Evolutionary conservation across 2,113 vertebrate species (phyloP), one percentile per base, ranked within the genome.

Genomic region (Diphyllodes magnificus): DNA sequence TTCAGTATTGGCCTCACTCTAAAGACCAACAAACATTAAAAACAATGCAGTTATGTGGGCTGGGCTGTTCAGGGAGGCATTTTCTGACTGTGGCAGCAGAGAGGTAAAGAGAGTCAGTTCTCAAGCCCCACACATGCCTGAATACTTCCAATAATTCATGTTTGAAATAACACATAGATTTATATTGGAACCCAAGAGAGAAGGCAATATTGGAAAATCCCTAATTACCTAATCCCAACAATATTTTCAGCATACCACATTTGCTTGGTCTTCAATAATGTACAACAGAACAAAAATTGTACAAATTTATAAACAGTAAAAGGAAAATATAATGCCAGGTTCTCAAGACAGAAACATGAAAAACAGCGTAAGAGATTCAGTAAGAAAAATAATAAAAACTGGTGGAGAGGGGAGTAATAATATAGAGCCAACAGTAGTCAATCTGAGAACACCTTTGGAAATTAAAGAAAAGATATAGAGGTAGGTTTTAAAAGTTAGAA

Each of bases 401-500:
- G 24, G 40, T 61, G 50, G 28, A 18, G 25, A 88, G 28, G 42
- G 25, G 20, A 88, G 6, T 35, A 90, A 45, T 79, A 88, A 45
- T n/a, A 24, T 1, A 57, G 66, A 92, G 57, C 50, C 71, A 90
- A 47, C 6, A 3, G 85, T 88, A 90, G 86, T 96, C 86, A 96
- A 88, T 94, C 95, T 81, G 71, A 94, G 64, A 93, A 93, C 90
- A 94, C 95, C 90, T 94, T 30, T 54, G 59, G 45, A 96, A 97
- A 97, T 94, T 94, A 95, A 94, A 91, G 64, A 44, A 77, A 70
- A 82, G n/a, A 54, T 63, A 37, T n/a, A 53, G 91, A 66, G 20
- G 33, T n/a, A 70, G 45, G 22, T 33, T 93, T 94, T 81, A 90
- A 90, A 94, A 90, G 76, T 63, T 90, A 64, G 57, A 53, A 84